phyloP scores from a whole-genome alignment of 1,140 invertebrate species.

The Neelides sp. region DNA sequence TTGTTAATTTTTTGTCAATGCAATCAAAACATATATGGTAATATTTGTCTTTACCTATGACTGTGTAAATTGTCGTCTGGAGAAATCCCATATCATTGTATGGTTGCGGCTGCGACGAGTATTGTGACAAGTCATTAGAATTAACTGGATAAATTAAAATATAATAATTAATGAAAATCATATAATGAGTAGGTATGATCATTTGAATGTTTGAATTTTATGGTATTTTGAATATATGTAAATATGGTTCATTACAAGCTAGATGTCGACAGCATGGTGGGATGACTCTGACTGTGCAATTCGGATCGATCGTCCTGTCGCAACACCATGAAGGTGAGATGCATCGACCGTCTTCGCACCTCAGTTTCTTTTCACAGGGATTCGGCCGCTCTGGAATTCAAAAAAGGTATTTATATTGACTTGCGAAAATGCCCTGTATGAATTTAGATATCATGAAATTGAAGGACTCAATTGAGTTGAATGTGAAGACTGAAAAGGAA shows the following conservation, averaged over 20 bases:
- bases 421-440: not conserved
- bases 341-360: constrained; percentile 40
- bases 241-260: constrained; percentile 13
- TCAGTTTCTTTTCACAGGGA: constrained; percentile 41
- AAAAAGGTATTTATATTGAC: constrained; percentile 5
- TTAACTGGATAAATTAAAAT: constrained; percentile 8
- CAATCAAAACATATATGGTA: not conserved
- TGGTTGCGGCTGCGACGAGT: constrained; percentile 32
- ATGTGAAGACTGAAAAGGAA: no score
- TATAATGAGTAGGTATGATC: constrained; percentile 9
- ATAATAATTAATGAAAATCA: not conserved
- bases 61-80: constrained; percentile 39
- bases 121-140: constrained; percentile 29
- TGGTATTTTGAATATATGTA: not conserved
- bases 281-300: constrained; percentile 37
- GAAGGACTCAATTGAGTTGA: not conserved
- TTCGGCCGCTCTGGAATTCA: constrained; percentile 23
- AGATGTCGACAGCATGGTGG: constrained; percentile 32
- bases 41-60: constrained; percentile 34
- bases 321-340: constrained; percentile 43
- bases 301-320: constrained; percentile 37
- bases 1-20: not conserved
- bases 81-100: constrained; percentile 37
- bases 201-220: not conserved
- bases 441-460: not conserved